Conservation (phyloP, 2,888 invertebrate species). For the Perizoma flavofasciatum region DNA sequence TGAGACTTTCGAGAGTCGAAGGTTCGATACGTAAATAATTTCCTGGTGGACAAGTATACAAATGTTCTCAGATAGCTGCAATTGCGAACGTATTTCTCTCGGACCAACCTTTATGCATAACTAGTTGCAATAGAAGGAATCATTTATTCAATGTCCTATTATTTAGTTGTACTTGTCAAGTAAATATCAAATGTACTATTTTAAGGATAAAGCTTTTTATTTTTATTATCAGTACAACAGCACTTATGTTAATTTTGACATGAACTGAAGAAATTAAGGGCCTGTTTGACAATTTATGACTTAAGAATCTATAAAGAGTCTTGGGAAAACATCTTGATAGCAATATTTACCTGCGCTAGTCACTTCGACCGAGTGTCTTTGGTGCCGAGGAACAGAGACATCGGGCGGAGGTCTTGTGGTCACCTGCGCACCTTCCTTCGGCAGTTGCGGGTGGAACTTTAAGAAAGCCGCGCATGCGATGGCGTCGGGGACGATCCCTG, state of each 20-base stretch:
- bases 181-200: too few relatives aligned
- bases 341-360: conserved; percentile 77
- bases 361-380: conserved; percentile 95
- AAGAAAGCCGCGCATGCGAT: conserved; percentile 99
- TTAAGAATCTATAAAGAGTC: too few relatives aligned
- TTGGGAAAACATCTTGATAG: too few relatives aligned
- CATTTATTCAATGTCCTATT: too few relatives aligned
- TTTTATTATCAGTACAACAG: too few relatives aligned
- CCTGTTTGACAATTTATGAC: too few relatives aligned
- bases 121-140: too few relatives aligned
- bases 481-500: conserved; percentile 97
- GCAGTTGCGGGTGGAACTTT: conserved; percentile 94
- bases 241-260: too few relatives aligned
- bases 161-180: too few relatives aligned
- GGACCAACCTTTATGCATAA: too few relatives aligned
- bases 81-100: too few relatives aligned
- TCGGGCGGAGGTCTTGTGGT: conserved; percentile 83
- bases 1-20: conserved; percentile 89
- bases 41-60: conserved; percentile 50
- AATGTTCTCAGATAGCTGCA: not conserved
- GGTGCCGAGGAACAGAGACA: conserved; percentile 61
- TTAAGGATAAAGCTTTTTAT: not conserved
- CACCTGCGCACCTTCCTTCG: conserved; percentile 90
- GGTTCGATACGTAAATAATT: conserved; percentile 91
- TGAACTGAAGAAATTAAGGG: too few relatives aligned